Evolutionary conservation across 1,140 invertebrate species (phyloP), one percentile per base, ranked within the genome.

Genomic region (Hylaeus volcanicus): DNA sequence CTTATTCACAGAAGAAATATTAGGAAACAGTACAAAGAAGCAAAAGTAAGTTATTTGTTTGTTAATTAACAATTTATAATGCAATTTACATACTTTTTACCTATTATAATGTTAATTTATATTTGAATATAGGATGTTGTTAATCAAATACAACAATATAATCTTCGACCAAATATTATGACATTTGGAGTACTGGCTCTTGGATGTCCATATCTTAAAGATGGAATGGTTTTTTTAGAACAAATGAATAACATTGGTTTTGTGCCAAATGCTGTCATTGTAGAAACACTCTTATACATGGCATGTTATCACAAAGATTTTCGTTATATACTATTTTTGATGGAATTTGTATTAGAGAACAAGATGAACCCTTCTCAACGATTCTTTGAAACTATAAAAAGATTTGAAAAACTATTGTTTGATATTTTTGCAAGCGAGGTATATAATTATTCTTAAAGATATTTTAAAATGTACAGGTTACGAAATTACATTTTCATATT

Each of bases 101-200:
- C 76, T 48, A 58, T 68, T 71, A 37, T 60, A 81, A 61, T 1
- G 58, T 9, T 70, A 73, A 78, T 75, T 77, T 68, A 53, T 63
- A 69, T 80, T 81, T 79, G 15, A 51, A 74, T 92, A 68, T 84
- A 96, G 95, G 92, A 94, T 76, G 95, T 97, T 6, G 91, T 96
- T 48, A 79, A 93, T 51, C 92, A 96, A 68, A 96, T 98, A 77
- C 93, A 94, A 80, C 89, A 94, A 66, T 86, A 93, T 11, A 92
- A 93, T 73, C 88, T 98, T 15, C 92, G 93, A 60, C 95, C 96
- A 5, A 95, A 98, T 92, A 94, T 98, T 76, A 94, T 97, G 64
- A 98, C 98, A 1, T 98, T 97, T 94, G 98, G 97, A 48, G 95
- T 96, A 2, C 91, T 98, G n/a, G 96, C 98, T 4, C 88, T 98